These are phyloP conservation scores for Hypercompe scribonia DNA, from an alignment of 2,888 invertebrate species.

Conservation along the genomic window DNA sequence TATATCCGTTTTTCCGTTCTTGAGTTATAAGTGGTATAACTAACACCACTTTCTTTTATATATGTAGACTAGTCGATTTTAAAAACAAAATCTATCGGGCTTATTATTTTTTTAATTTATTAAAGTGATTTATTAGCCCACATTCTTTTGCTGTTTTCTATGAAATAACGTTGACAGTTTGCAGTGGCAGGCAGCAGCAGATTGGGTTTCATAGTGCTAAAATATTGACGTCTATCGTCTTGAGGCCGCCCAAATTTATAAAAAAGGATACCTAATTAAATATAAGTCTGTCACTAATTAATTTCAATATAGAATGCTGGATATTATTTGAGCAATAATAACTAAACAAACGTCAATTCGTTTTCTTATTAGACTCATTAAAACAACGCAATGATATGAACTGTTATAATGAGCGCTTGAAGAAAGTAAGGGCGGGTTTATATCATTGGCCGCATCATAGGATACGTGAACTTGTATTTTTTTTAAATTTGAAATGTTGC, in stretches of 20 bases:
- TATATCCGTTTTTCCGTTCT: too few relatives aligned
- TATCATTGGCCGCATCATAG: not conserved
- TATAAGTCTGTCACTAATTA: not conserved
- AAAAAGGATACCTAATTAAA: not conserved
- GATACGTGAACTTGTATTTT: not conserved
- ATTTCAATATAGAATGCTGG: not conserved
- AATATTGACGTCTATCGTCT: not conserved
- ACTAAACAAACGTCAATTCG: conserved; percentile 40
- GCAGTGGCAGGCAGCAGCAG: too few relatives aligned
- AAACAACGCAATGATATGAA: conserved; percentile 35
- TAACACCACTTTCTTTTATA: too few relatives aligned
- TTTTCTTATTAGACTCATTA: conserved; percentile 46
- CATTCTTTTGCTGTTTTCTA: too few relatives aligned
- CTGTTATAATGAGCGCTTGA: conserved; percentile 47
- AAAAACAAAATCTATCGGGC: too few relatives aligned
- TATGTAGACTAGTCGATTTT: too few relatives aligned
- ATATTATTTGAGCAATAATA: conserved; percentile 23
- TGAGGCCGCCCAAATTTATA: not conserved
- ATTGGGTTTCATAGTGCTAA: not conserved
- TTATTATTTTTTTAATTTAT: too few relatives aligned
- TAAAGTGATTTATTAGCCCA: too few relatives aligned
- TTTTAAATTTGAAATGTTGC: not conserved
- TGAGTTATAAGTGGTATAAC: too few relatives aligned
- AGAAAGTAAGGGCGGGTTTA: conserved; percentile 26
- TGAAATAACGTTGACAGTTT: too few relatives aligned